Conservation (phyloP, 2,797 vertebrate species). For the Pantherophis alleghaniensis region DNA sequence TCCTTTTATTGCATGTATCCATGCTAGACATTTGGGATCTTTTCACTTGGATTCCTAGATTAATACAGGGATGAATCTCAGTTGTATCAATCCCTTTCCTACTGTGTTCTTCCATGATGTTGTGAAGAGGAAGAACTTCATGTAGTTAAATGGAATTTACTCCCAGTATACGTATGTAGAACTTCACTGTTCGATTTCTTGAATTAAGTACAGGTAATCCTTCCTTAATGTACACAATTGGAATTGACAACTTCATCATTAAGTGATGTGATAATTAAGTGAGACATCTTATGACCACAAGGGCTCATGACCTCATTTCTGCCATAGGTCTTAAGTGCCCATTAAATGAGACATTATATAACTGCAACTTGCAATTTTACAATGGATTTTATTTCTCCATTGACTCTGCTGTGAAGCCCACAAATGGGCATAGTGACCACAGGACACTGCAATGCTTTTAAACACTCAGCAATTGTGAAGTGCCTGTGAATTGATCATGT, state of each 20-base stretch:
- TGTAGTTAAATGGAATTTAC: not conserved
- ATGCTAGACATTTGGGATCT: not conserved
- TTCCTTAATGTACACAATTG: not conserved
- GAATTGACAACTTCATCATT: not conserved
- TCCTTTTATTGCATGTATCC: not conserved
- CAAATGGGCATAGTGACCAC: not conserved
- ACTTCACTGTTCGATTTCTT: not conserved
- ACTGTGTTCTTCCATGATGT: not conserved
- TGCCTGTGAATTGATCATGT: not conserved
- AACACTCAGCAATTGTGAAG: not conserved
- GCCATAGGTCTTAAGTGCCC: not conserved
- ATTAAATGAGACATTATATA: not conserved
- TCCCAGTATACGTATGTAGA: not conserved
- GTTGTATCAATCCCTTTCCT: not conserved
- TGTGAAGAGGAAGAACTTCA: not conserved
- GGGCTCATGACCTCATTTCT: not conserved
- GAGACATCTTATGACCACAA: not conserved
- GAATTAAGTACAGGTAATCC: not conserved
- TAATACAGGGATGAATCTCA: not conserved
- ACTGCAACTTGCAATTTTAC: not conserved
- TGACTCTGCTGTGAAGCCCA: not conserved
- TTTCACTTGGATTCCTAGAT: not conserved
- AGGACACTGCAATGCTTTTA: not conserved
- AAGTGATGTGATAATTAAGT: not conserved
- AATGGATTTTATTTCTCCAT: not conserved